Base-by-base conservation (phyloP, 2,113 vertebrate species). In the Onychostruthus taczanowskii region DNA sequence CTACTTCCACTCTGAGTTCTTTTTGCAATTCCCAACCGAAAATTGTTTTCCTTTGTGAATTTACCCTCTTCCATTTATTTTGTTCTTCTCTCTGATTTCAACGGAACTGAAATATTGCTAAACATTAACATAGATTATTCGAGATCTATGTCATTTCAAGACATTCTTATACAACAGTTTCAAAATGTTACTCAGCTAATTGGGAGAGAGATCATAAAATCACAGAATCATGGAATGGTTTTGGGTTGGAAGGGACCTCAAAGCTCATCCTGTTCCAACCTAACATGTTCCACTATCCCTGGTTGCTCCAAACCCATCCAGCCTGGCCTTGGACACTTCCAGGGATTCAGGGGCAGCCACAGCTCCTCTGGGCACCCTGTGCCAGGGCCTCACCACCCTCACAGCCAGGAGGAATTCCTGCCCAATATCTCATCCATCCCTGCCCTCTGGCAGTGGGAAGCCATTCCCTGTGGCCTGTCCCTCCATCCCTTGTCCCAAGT, bases 341-440 rank as follows among this genome's bases (percentile, higher is more conserved):
- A 74, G 61, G 44, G 77, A 67, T 50, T n/a, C 81, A 73, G 58
- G 14, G 4, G 5, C 49, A 79, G 30, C 21, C 75, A 56, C 58
- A 72, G 49, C 49, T 58, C 2, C 31, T 37, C 31, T 50, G 58
- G 26, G 11, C 0, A 53, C 0, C 2, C 55, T 20, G 0, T 20
- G 2, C 55, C 55, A 62, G 56, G 2, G 1, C 6, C 39, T n/a
- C 16, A 0, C 14, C 58, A 31, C 13, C 41, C 30, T 56, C 31
- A 2, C 35, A 80, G 26, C 0, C 0, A 41, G 0, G 0, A 41
- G 0, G 0, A 79, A 56, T 80, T 16, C 30, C 31, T 64, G 27
- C 43, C 43, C 59, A 49, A 50, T 8, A 12, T 58, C 35, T 35
- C 50, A 58, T 27, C 35, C 0, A 6, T 1, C 30, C 7, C 30